Conservation (phyloP, 2,797 vertebrate genomes). For the Acrossocheilus fasciatus region DNA sequence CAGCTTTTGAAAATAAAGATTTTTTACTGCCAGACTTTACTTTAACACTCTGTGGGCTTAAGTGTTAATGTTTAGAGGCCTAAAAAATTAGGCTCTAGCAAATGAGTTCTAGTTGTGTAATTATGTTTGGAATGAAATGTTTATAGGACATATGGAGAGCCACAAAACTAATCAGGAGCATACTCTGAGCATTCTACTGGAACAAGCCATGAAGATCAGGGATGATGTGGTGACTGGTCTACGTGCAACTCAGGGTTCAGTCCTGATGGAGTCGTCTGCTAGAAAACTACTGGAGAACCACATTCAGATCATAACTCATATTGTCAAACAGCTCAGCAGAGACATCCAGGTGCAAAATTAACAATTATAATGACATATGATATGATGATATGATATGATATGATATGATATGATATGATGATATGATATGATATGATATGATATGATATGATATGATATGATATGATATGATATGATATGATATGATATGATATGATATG, state of each 20-base stretch:
- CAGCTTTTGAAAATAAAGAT: not conserved
- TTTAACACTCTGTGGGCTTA: not conserved
- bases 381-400: not conserved
- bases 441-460: too few relatives aligned
- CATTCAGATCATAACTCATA: conserved; percentile 81
- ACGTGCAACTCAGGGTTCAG: conserved; percentile 69
- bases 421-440: too few relatives aligned
- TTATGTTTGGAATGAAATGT: conserved; percentile 1
- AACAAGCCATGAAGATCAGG: conserved; percentile 83
- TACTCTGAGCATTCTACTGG: conserved; percentile 77
- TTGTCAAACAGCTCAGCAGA: conserved; percentile 83
- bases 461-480: too few relatives aligned
- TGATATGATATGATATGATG: not conserved
- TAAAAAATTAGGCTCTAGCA: not conserved
- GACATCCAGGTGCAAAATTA: conserved; percentile 78
- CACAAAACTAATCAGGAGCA: conserved; percentile 73
- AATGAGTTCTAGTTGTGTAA: not conserved
- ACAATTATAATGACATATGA: not conserved
- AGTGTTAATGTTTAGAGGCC: not conserved
- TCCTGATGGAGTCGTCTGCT: conserved; percentile 73
- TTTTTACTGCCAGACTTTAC: not conserved
- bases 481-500: too few relatives aligned
- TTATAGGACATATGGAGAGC: conserved; percentile 66
- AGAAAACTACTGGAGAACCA: conserved; percentile 82
- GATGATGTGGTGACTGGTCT: conserved; percentile 78